Evolutionary conservation across 2,888 invertebrate genomes (phyloP), one percentile per base, ranked within the genome.

Genomic region (Autographa gamma): DNA sequence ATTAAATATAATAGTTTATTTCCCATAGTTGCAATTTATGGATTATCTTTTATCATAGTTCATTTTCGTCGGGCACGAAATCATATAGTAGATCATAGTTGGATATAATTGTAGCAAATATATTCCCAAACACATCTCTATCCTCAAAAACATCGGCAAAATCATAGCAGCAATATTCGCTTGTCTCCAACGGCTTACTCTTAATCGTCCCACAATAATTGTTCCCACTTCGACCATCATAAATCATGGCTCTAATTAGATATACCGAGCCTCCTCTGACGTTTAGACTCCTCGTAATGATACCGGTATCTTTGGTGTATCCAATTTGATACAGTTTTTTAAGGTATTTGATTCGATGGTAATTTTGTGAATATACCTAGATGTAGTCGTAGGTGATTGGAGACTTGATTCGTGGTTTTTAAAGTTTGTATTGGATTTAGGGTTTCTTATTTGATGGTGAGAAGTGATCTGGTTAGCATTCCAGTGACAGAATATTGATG

Each of bases 211-310:
- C 82, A 79, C 77, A 85, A 86, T 91, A 90, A 91, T 91, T 91
- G 89, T 86, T 85, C 82, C 87, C 87, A 90, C 87, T 90, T 88
- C 84, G 77, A 79, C 84, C 82, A 82, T 84, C 86, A 89, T 92
- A 92, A 91, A 92, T 92, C 91, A 92, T 85, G 70, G 74, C 69
- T 77, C 84, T 89, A 89, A 91, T 91, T 91, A 91, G 90, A 87
- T 88, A 87, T 85, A 89, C 81, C 80, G 80, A 80, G 83, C 82
- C 78, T 85, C 81, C 75, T 69, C 70, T 85, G 86, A 88, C 86
- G 83, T 84, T 78, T 80, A 81, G 75, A 71, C 74, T 80, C 71
- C 62, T 69, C 66, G 64, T 86, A 86, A 86, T 85, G 74, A 84
- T 81, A 85, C 80, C 84, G 77, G 79, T 83, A 52, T 77, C 79